Conservation (phyloP, 1,140 invertebrate species). For the Drosophila lacteicornis region DNA sequence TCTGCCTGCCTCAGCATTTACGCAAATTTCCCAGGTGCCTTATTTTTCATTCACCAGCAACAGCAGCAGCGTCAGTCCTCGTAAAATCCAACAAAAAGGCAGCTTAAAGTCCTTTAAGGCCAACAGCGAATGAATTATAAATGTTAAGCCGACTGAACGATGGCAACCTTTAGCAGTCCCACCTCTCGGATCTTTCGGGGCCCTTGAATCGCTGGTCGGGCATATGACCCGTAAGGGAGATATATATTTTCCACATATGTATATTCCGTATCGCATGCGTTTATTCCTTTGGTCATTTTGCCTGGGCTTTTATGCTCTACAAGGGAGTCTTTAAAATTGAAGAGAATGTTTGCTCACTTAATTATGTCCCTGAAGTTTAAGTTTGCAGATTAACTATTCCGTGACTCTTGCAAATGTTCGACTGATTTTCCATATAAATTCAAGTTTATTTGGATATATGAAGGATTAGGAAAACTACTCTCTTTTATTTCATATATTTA, state of each 20-base stretch:
- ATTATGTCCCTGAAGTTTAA: not conserved
- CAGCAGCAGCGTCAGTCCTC: not conserved
- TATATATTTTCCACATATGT: conserved; percentile 25
- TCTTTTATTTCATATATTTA: not conserved
- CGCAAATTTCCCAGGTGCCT: conserved; percentile 52
- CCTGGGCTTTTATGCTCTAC: not conserved
- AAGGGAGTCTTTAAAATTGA: not conserved
- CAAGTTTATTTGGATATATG: not conserved
- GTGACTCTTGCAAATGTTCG: too few species aligned
- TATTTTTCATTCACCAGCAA: conserved; percentile 42
- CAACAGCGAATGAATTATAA: conserved; percentile 47
- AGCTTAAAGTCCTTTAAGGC: conserved; percentile 48
- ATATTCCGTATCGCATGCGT: conserved; percentile 1
- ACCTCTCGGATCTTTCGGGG: conserved; percentile 13
- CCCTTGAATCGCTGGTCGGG: conserved; percentile 16
- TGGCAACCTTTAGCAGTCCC: conserved; percentile 27
- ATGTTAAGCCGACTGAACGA: conserved; percentile 40
- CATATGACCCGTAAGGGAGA: conserved; percentile 24
- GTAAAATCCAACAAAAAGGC: conserved; percentile 38
- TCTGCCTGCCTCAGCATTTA: conserved; percentile 35
- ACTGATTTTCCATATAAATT: too few species aligned
- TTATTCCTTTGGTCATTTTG: conserved; percentile 10
- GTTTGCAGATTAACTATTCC: not conserved
- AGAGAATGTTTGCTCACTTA: too few species aligned
- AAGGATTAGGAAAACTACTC: too few species aligned